Evolutionary conservation across 1,140 invertebrate species (phyloP), one percentile per base, ranked within the genome.

Genomic region (Hormaphis cornu): DNA sequence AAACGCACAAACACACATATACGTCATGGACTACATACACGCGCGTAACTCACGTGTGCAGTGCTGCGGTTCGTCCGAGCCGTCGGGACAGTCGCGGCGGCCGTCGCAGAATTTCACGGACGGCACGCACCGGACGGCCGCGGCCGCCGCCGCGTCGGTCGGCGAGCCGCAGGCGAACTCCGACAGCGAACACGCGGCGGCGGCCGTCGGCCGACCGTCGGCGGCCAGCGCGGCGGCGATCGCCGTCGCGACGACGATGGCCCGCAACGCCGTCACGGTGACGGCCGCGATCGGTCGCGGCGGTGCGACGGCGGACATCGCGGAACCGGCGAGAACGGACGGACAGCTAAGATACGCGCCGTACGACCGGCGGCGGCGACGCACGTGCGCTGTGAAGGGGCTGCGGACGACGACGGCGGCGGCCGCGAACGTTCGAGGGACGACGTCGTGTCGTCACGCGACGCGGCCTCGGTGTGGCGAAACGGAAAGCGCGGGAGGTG

Each of bases 61-160:
- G 77, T 87, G 87, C 74, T 88, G 82, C 20, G 88, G 86, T 76
- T 94, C 91, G 77, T 94, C 90, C 37, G 86, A 89, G 28, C 84
- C 84, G 76, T 93, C 91, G 1, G 89, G 88, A 75, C 91, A 94
- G 76, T 94, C 89, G 78, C 92, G 88, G 71, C 84, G 81, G 72
- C 86, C 86, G 77, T 94, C 89, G 80, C 91, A 94, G 78, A 85
- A 90, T 76, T 86, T 84, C 79, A 90, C 90, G 63, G 89, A 82
- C 59, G 87, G 84, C 70, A 93, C 81, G 79, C 91, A 94, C 73
- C 40, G 59, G 8, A 22, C 37, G 1, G 37, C 12, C 42, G 16
- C 42, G 42, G 42, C 86, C 86, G n/a, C 42, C 2, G 8, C 9
- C 18, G 16, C 18, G 42, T 6, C 42, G 42, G 66, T 86, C 86